Conservation (phyloP, 2,797 vertebrate species). For the Pygocentrus nattereri region DNA sequence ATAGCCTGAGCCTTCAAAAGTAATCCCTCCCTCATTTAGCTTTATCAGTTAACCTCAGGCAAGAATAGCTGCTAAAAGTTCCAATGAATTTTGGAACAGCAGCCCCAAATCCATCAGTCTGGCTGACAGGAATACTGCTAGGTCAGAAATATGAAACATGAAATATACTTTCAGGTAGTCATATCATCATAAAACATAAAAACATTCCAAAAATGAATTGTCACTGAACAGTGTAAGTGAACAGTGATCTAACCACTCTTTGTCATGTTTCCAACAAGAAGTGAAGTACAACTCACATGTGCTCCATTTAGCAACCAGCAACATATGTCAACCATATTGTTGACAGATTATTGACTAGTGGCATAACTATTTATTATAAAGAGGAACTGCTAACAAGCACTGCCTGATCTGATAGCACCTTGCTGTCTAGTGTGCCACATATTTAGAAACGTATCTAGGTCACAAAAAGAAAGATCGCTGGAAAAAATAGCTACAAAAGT, state of each 20-base stretch:
- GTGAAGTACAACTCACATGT: not conserved
- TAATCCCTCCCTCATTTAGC: constrained; percentile 1
- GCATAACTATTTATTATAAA: not conserved
- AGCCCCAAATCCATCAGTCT: not conserved
- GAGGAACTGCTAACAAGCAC: not conserved
- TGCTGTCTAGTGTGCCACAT: not conserved
- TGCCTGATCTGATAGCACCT: not conserved
- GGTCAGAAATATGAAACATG: not conserved
- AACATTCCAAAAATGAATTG: not conserved
- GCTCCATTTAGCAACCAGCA: not conserved
- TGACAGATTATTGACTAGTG: not conserved
- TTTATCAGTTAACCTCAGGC: constrained; percentile 26
- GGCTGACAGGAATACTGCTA: not conserved
- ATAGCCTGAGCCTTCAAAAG: not conserved
- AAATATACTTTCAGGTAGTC: not conserved
- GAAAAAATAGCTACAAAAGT: not conserved
- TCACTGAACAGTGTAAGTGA: not conserved
- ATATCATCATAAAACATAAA: not conserved
- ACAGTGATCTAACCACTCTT: not conserved
- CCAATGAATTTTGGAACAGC: not conserved
- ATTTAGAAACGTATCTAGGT: not conserved
- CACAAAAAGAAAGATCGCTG: not conserved
- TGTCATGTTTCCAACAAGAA: not conserved
- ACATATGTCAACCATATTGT: not conserved
- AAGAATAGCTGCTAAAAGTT: not conserved